phyloP scores from a whole-genome alignment of 2,113 vertebrate species.

The Psophia crepitans region DNA sequence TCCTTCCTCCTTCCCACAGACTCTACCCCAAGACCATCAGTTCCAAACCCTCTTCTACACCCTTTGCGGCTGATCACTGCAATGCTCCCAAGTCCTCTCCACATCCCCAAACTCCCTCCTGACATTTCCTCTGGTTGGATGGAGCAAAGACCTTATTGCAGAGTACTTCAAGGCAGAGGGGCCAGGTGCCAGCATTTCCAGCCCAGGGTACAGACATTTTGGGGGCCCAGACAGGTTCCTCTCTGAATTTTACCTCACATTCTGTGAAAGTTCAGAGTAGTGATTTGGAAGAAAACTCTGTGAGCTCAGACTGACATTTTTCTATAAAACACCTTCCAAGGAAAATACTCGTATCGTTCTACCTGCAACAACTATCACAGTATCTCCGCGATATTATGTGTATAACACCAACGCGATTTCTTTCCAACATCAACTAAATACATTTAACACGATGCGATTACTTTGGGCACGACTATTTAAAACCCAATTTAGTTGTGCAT shows the following conservation, averaged over 20 bases:
- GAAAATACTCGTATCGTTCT: background rate
- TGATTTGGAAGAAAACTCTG: background rate
- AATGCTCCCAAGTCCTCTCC: background rate
- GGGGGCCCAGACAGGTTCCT: background rate
- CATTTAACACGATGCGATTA: background rate
- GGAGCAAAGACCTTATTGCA: background rate
- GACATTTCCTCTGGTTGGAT: background rate
- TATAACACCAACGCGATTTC: background rate
- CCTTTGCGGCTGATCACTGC: background rate
- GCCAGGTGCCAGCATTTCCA: background rate
- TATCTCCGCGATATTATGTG: background rate
- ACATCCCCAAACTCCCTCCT: background rate
- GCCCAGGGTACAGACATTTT: background rate
- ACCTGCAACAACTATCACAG: background rate
- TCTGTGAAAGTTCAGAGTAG: background rate
- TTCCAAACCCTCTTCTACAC: background rate
- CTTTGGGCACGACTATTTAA: background rate
- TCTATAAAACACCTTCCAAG: background rate
- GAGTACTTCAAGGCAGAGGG: fast-evolving
- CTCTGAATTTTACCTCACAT: background rate
- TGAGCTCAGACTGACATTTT: background rate
- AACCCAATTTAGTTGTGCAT: background rate
- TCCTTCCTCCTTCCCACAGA: background rate
- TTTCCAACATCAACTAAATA: background rate
- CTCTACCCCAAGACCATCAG: background rate